Conservation (phyloP, 2,888 invertebrate genomes). For the Cryptus armator region DNA sequence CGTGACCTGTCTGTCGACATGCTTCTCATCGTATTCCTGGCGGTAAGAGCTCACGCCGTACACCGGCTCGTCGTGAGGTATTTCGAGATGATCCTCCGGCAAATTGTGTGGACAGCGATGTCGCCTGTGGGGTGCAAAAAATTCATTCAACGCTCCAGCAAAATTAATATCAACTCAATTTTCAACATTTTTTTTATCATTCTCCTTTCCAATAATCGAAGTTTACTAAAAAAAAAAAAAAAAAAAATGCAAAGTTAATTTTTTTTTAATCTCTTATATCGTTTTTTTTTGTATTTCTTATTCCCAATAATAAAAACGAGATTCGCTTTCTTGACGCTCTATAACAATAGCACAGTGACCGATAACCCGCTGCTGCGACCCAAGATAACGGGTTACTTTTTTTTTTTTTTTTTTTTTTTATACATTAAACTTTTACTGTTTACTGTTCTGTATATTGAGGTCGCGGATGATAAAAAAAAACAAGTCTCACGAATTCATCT, state of each 20-base stretch:
- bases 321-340: conserved; percentile 1
- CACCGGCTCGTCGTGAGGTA: conserved; percentile 78
- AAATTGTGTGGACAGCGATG: conserved; percentile 93
- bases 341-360: conserved; percentile 20
- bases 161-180: not conserved
- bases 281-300: not conserved
- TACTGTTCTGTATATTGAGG: conserved; percentile 31
- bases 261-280: not conserved
- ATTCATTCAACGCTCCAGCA: not conserved
- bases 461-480: conserved; percentile 39
- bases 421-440: not conserved
- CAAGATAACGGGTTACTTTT: conserved; percentile 5
- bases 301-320: not conserved
- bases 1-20: conserved; percentile 87
- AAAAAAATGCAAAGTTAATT: not conserved
- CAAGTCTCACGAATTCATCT: conserved; percentile 13
- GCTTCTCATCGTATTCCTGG: conserved; percentile 89
- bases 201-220: too few relatives aligned
- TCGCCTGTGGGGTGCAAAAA: conserved; percentile 87
- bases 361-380: conserved; percentile 50
- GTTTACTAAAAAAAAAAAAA: too few relatives aligned
- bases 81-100: conserved; percentile 81
- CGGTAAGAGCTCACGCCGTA: conserved; percentile 87
- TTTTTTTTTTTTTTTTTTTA: not conserved
- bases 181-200: too few relatives aligned